Conservation (phyloP, 2,113 vertebrate genomes). For the Phodopus roborovskii region DNA sequence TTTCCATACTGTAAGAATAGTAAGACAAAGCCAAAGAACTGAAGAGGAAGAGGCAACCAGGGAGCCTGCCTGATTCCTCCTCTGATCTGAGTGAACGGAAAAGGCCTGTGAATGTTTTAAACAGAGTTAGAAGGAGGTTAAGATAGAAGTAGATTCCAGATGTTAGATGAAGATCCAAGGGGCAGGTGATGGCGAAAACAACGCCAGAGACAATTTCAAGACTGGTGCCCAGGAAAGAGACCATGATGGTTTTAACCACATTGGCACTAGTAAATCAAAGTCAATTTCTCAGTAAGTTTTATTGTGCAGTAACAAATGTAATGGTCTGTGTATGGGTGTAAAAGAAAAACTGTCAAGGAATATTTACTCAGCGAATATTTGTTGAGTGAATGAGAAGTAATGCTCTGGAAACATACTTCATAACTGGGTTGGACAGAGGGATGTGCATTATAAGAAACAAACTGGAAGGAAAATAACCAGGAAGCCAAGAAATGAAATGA, state of each 20-base stretch:
- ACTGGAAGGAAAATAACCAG: not conserved
- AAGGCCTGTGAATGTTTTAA: not conserved
- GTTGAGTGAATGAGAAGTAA: conserved; percentile 33
- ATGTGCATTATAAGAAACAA: not conserved
- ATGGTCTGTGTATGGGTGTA: not conserved
- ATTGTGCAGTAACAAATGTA: not conserved
- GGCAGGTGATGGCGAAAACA: not conserved
- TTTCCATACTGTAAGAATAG: not conserved
- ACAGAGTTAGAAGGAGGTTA: not conserved
- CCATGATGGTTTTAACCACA: not conserved
- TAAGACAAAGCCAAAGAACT: not conserved
- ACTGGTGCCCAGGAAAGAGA: not conserved
- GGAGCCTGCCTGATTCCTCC: not conserved
- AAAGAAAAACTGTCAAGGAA: not conserved
- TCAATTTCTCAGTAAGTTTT: not conserved
- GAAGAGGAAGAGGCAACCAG: not conserved
- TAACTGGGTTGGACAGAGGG: not conserved
- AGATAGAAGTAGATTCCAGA: not conserved
- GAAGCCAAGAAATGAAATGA: conserved; percentile 15
- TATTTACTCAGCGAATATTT: conserved; percentile 57
- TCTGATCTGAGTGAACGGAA: not conserved
- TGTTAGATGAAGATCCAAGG: not conserved
- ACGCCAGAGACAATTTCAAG: not conserved
- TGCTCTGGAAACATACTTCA: not conserved
- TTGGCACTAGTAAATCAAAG: not conserved